Evolutionary conservation across 2,113 vertebrate genomes (phyloP).

Genomic region (Neodontobutis hainanensis): DNA sequence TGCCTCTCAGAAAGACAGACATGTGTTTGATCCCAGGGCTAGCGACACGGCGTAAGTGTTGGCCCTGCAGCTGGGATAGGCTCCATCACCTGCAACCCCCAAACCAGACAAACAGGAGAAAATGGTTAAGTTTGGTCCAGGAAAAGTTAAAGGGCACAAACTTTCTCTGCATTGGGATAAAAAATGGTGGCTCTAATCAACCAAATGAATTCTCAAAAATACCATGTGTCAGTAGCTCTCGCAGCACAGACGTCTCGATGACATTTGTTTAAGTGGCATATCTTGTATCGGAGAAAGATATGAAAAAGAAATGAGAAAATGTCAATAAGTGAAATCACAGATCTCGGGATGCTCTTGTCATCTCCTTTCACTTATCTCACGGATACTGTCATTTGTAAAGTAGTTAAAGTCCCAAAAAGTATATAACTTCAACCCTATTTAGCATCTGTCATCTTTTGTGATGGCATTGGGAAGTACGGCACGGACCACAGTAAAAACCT

Average conservation of each 20-base stretch:
- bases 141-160: neutral
- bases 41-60: too few species aligned
- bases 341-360: conserved; percentile 41
- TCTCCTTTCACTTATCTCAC: conserved; percentile 46
- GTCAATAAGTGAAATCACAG: conserved; percentile 55
- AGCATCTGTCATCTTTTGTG: conserved; percentile 24
- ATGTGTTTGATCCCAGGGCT: too few species aligned
- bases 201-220: conserved; percentile 54
- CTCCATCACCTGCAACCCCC: too few species aligned
- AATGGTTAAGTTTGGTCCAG: too few species aligned
- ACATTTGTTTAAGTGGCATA: conserved; percentile 62
- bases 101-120: too few species aligned
- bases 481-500: conserved; percentile 40
- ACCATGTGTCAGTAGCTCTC: conserved; percentile 56
- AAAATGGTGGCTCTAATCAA: conserved; percentile 3
- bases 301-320: conserved; percentile 47
- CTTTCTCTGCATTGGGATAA: neutral
- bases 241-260: conserved; percentile 56
- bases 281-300: conserved; percentile 38
- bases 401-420: conserved; percentile 27
- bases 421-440: conserved; percentile 25
- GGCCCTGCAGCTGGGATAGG: too few species aligned
- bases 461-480: conserved; percentile 35
- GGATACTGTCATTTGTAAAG: conserved; percentile 47
- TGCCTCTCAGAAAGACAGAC: too few species aligned